phyloP scores from a whole-genome alignment of 1,140 invertebrate genomes.

The Drosophila truncata region DNA sequence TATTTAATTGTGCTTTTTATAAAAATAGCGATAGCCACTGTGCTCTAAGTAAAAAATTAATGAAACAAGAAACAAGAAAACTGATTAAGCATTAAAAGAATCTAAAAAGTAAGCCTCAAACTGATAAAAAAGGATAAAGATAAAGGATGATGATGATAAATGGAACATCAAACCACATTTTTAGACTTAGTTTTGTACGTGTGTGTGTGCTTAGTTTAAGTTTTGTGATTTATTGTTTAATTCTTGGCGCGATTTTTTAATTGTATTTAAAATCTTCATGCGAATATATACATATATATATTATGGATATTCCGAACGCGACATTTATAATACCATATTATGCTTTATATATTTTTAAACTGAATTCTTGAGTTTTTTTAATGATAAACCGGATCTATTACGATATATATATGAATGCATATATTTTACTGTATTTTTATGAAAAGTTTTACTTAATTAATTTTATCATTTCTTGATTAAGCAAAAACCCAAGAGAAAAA shows the following conservation, averaged over 20 bases:
- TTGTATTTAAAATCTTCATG: slow-evolving; percentile 36
- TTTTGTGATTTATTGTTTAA: slow-evolving; percentile 85
- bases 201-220: slow-evolving; percentile 68
- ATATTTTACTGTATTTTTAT: slow-evolving; percentile 79
- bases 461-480: slow-evolving; percentile 67
- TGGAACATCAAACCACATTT: slow-evolving; percentile 45
- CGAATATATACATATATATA: background rate
- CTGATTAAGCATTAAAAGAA: slow-evolving; percentile 72
- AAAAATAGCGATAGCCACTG: slow-evolving; percentile 49
- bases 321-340: slow-evolving; percentile 53
- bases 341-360: slow-evolving; percentile 62
- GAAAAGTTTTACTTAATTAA: slow-evolving; percentile 81
- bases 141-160: slow-evolving; percentile 19
- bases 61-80: slow-evolving; percentile 56
- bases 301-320: slow-evolving; percentile 9
- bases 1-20: slow-evolving; percentile 66
- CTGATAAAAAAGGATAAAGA: slow-evolving; percentile 6
- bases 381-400: slow-evolving; percentile 24
- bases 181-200: slow-evolving; percentile 70
- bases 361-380: slow-evolving; percentile 60
- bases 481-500: slow-evolving; percentile 57
- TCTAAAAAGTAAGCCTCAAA: slow-evolving; percentile 59
- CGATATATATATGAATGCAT: slow-evolving; percentile 36
- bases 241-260: slow-evolving; percentile 61
- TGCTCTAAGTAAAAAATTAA: slow-evolving; percentile 47